Evolutionary conservation across 2,113 vertebrate species (phyloP).

Genomic region (Vulpes vulpes): DNA sequence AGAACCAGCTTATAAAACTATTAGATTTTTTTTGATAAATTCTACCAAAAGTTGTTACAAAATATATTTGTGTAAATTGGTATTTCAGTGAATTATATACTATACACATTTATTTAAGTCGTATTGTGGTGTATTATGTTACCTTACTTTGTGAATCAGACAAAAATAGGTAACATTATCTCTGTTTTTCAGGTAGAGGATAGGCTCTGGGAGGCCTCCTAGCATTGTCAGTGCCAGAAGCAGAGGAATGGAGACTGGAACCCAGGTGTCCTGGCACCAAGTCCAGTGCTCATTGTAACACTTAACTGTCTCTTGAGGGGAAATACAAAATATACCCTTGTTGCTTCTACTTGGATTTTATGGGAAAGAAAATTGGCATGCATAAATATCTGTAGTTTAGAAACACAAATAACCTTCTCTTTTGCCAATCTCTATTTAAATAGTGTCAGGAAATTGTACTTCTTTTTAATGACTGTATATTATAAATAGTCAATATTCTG

Average conservation of each 20-base stretch:
- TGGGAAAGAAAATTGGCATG: conserved; percentile 25
- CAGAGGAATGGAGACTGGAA: background rate
- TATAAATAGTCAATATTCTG: conserved; percentile 57
- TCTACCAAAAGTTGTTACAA: background rate
- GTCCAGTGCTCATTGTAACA: background rate
- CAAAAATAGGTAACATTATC: conserved; percentile 73
- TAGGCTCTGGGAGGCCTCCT: conserved; percentile 34
- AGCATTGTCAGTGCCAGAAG: background rate
- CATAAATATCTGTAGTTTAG: conserved; percentile 29
- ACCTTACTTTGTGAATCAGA: conserved; percentile 65
- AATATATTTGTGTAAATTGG: background rate
- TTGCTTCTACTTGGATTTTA: conserved; percentile 13
- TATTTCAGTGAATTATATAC: background rate
- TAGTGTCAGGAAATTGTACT: conserved; percentile 33
- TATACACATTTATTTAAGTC: background rate
- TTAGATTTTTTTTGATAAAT: conserved; percentile 18
- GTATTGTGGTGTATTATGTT: conserved; percentile 48
- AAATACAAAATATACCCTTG: background rate
- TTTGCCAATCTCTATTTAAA: conserved; percentile 50
- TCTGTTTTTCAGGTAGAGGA: conserved; percentile 48
- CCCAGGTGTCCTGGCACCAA: conserved; percentile 49
- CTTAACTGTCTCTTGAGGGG: conserved; percentile 36
- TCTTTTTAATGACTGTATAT: conserved; percentile 50
- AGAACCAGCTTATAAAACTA: background rate
- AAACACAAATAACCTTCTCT: conserved; percentile 7